Evolutionary conservation across 2,113 vertebrate genomes (phyloP).

Genomic region (Natator depressus): DNA sequence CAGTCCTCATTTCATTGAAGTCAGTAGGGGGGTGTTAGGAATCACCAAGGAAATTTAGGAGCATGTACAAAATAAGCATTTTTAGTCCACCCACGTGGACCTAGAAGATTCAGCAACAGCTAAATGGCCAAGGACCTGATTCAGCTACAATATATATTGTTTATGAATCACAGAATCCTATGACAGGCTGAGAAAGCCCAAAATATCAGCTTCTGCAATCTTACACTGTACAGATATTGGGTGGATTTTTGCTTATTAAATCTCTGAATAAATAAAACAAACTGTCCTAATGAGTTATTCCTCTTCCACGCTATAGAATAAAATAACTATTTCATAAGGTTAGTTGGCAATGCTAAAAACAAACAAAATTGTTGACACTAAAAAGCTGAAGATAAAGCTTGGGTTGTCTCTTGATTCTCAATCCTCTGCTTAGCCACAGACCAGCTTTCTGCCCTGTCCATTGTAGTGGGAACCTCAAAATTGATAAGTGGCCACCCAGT

Average conservation of each 20-base stretch:
- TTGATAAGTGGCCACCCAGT: fast-evolving
- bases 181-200: neutral
- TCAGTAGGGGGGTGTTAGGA: neutral
- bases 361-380: neutral
- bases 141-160: neutral
- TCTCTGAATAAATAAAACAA: neutral
- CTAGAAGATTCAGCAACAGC: neutral
- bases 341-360: neutral
- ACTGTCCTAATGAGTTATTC: neutral
- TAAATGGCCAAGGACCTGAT: neutral
- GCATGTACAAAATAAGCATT: neutral
- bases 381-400: neutral
- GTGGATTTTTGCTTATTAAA: neutral
- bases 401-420: neutral
- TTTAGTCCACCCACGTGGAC: neutral
- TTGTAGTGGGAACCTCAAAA: fast-evolving
- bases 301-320: neutral
- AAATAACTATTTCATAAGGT: neutral
- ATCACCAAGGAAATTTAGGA: neutral
- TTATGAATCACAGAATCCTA: neutral
- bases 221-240: neutral
- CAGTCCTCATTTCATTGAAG: neutral
- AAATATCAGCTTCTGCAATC: neutral
- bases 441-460: too few relatives aligned
- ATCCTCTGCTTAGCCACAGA: fast-evolving